Percentiles rank a stretch among this genome's conserved stretches.
Evolutionary conservation across 2,113 vertebrate species (phyloP).

Genomic region (Istiophorus platypterus): DNA sequence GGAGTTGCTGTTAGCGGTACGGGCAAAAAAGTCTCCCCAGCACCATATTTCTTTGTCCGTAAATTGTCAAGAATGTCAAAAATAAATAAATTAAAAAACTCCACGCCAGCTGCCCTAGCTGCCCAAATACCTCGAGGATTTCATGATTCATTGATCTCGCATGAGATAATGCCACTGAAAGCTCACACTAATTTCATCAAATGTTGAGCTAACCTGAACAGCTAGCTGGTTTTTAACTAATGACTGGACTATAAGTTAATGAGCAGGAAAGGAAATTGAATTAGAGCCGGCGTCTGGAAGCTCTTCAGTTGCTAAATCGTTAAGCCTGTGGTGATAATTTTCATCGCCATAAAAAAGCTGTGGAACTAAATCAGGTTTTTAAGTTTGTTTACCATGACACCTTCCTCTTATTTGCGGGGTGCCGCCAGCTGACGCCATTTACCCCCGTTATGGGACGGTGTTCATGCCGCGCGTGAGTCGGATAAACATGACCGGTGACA

Average conservation of each 20-base stretch:
- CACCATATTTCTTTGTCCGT: constrained; percentile 19
- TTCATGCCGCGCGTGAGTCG: no score
- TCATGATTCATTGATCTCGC: constrained; percentile 19
- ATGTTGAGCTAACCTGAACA: constrained; percentile 59
- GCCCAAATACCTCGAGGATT: constrained; percentile 42
- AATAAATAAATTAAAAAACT: no score
- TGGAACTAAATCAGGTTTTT: constrained; percentile 30
- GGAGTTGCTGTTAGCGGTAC: background rate
- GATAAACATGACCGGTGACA: no score
- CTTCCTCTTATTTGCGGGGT: constrained; percentile 51
- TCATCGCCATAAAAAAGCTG: constrained; percentile 19
- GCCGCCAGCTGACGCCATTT: constrained; percentile 26
- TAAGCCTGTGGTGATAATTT: constrained; percentile 21
- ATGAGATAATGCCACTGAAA: no score
- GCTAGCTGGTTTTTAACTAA: constrained; percentile 53
- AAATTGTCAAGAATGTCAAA: no score
- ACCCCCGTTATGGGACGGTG: no score
- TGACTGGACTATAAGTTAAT: constrained; percentile 65
- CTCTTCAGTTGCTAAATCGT: constrained; percentile 54
- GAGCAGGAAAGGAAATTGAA: constrained; percentile 69
- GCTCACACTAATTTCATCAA: no score
- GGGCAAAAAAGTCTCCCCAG: background rate
- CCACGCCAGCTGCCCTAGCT: no score
- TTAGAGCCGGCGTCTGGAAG: constrained; percentile 52
- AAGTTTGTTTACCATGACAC: constrained; percentile 14